Evolutionary conservation across 2,888 invertebrate genomes (phyloP).

Genomic region (Mylabris sibirica): DNA sequence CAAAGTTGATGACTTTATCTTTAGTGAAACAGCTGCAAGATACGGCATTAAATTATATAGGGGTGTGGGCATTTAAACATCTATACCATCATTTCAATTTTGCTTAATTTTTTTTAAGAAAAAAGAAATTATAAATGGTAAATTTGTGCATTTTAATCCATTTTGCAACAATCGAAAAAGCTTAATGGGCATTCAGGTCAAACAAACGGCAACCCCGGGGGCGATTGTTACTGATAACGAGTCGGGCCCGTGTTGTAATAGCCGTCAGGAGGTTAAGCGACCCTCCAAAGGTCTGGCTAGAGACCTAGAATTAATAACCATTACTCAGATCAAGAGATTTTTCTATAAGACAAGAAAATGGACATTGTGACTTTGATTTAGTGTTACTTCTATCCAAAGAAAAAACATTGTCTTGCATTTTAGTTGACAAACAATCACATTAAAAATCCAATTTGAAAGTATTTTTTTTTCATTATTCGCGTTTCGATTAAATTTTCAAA

Average conservation of each 20-base stretch:
- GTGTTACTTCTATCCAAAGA: not conserved
- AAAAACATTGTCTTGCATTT: not conserved
- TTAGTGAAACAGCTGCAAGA: not conserved
- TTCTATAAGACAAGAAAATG: slow-evolving; percentile 30
- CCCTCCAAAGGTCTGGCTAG: slow-evolving; percentile 48
- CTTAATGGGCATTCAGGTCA: slow-evolving; percentile 49
- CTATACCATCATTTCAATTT: not conserved
- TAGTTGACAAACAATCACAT: slow-evolving; percentile 2
- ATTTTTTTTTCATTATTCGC: not conserved
- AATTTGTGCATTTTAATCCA: slow-evolving; percentile 41
- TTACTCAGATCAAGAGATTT: slow-evolving; percentile 48
- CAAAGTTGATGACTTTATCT: slow-evolving; percentile 6
- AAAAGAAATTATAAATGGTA: not conserved
- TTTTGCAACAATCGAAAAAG: slow-evolving; percentile 42
- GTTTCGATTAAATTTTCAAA: slow-evolving; percentile 5
- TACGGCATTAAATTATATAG: not conserved
- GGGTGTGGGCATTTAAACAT: not conserved
- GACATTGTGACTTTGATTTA: slow-evolving; percentile 21
- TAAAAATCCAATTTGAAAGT: not conserved
- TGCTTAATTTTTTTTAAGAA: not conserved
- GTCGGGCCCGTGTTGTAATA: slow-evolving; percentile 50
- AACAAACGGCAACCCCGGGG: slow-evolving; percentile 52
- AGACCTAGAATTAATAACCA: slow-evolving; percentile 53
- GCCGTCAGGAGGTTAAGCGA: slow-evolving; percentile 50
- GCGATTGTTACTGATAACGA: slow-evolving; percentile 59